These are phyloP conservation scores for Phaethon lepturus DNA, from an alignment of 2,113 vertebrate genomes.

Conservation along the genomic window DNA sequence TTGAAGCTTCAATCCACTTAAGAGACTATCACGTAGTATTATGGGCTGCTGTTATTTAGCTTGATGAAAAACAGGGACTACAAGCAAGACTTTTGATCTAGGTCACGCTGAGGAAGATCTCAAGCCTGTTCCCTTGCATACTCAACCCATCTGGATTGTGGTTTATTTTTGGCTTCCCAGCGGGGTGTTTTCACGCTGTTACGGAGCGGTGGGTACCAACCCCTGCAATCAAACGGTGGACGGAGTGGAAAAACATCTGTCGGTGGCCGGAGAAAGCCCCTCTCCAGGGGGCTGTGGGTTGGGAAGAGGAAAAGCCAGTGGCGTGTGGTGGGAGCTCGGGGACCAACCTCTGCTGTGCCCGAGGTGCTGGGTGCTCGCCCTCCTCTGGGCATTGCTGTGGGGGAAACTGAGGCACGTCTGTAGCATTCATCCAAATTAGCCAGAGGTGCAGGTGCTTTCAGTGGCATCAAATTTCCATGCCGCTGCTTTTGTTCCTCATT, in stretches of 20 bases:
- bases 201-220: background rate
- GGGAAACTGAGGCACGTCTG: background rate
- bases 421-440: background rate
- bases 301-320: background rate
- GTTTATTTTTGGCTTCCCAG: background rate
- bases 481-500: background rate
- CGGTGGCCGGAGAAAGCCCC: background rate
- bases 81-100: background rate
- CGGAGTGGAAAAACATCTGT: background rate
- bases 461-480: background rate
- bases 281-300: background rate
- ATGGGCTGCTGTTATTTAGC: background rate
- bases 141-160: background rate
- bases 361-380: background rate
- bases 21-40: background rate
- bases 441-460: background rate
- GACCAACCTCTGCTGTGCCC: background rate
- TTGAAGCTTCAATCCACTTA: background rate
- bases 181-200: background rate
- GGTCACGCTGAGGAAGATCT: background rate
- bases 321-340: background rate
- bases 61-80: background rate
- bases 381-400: accelerated
- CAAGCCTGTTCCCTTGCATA: background rate
- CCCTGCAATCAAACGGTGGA: background rate